These are phyloP conservation scores for Phocides pigmalion DNA, from an alignment of 1,140 invertebrate genomes.

Conservation along the genomic window DNA sequence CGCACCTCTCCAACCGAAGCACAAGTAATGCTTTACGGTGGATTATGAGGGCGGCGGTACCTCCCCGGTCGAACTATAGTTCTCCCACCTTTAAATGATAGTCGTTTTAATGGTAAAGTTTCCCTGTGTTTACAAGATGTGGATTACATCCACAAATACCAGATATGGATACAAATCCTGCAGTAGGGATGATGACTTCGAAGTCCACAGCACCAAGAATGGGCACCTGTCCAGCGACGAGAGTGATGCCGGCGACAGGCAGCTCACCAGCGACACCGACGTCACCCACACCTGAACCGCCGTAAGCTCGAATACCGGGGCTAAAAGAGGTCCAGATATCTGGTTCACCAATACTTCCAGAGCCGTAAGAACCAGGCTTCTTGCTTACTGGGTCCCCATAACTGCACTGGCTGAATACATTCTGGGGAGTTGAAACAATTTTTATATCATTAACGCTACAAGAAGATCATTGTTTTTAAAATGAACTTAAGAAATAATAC, in stretches of 20 bases:
- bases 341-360: conserved; percentile 9
- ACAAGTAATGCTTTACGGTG: too few relatives aligned
- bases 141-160: too few relatives aligned
- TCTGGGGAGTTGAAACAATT: not conserved
- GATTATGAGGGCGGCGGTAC: too few relatives aligned
- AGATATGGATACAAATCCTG: conserved; percentile 49
- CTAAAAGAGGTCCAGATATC: conserved; percentile 9
- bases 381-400: too few relatives aligned
- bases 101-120: too few relatives aligned
- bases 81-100: too few relatives aligned
- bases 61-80: too few relatives aligned
- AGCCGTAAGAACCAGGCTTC: conserved; percentile 17
- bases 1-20: too few relatives aligned
- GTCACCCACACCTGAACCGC: not conserved
- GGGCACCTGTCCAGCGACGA: conserved; percentile 30
- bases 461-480: too few relatives aligned
- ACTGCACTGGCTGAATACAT: conserved; percentile 1
- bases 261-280: conserved; percentile 38
- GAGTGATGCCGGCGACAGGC: conserved; percentile 6
- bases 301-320: conserved; percentile 1
- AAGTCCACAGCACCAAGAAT: conserved; percentile 51
- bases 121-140: too few relatives aligned
- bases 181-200: conserved; percentile 46
- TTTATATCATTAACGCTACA: too few relatives aligned
- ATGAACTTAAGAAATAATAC: too few relatives aligned